Evolutionary conservation across 2,113 vertebrate genomes (phyloP).

Genomic region (Ophiodon elongatus): DNA sequence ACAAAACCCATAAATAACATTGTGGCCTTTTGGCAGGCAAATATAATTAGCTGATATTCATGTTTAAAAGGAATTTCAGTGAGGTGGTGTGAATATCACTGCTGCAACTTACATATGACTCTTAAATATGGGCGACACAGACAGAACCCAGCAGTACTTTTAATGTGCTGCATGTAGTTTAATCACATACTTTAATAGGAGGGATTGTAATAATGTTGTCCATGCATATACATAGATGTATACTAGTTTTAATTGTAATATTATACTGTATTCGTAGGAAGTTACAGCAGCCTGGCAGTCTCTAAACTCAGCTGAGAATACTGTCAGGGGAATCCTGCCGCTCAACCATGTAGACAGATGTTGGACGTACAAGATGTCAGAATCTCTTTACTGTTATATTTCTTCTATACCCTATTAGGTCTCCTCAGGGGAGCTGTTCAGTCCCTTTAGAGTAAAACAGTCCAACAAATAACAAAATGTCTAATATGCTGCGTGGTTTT

Average conservation of each 20-base stretch:
- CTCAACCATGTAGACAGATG: constrained; percentile 78
- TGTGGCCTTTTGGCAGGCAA: constrained; percentile 74
- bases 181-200: background rate
- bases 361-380: constrained; percentile 75
- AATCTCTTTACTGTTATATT: constrained; percentile 67
- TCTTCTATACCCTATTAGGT: constrained; percentile 67
- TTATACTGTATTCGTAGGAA: constrained; percentile 2
- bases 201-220: background rate
- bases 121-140: constrained; percentile 4
- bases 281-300: constrained; percentile 55
- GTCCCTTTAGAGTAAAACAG: constrained; percentile 63
- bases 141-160: background rate
- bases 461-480: constrained; percentile 58
- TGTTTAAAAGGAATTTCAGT: constrained; percentile 71
- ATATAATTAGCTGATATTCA: constrained; percentile 73
- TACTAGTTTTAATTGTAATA: constrained; percentile 21
- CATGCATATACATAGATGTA: background rate
- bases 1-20: constrained; percentile 75
- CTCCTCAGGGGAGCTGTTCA: constrained; percentile 64
- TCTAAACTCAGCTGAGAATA: constrained; percentile 52
- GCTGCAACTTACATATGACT: constrained; percentile 36
- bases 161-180: background rate
- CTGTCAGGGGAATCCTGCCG: constrained; percentile 69
- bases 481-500: constrained; percentile 34
- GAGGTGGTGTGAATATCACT: constrained; percentile 63